A percentile compares a stretch with the other conserved stretches of the same genome.
Conservation (phyloP, 2,797 vertebrate species). For the Sebastes hopkinsi region DNA sequence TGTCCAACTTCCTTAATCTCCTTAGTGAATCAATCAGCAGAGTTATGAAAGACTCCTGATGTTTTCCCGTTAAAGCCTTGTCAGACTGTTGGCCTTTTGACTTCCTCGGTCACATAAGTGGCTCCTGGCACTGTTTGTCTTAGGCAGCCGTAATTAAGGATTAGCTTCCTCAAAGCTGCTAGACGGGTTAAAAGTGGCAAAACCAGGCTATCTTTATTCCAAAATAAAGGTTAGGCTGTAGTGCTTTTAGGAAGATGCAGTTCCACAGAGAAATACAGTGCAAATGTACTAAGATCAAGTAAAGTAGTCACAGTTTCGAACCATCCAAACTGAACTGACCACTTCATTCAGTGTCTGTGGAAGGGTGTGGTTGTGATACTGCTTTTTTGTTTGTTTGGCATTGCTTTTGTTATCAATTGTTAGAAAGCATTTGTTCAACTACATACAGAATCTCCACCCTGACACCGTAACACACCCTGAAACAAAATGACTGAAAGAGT, state of each 20-base stretch:
- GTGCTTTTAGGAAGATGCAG: not conserved
- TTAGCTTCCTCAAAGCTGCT: constrained; percentile 57
- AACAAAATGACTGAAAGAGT: not conserved
- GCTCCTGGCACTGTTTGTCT: constrained; percentile 16
- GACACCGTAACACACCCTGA: not conserved
- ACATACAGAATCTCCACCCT: not conserved
- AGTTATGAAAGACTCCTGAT: not conserved
- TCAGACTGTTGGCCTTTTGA: constrained; percentile 16
- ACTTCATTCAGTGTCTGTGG: not conserved
- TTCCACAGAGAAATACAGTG: not conserved
- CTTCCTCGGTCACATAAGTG: constrained; percentile 30
- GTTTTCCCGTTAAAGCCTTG: not conserved
- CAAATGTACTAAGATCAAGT: not conserved
- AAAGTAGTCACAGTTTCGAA: not conserved
- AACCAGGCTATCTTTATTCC: constrained; percentile 24
- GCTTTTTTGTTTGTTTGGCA: not conserved
- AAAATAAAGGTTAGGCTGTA: not conserved
- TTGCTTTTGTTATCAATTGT: not conserved
- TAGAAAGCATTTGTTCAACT: not conserved
- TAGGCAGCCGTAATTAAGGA: constrained; percentile 27
- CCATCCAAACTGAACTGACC: not conserved
- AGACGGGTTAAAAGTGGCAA: constrained; percentile 51
- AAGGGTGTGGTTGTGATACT: constrained; percentile 34
- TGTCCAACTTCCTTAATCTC: not conserved
- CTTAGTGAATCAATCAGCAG: not conserved